Base-by-base conservation (phyloP, 2,797 vertebrate species). In the Brotula barbata region DNA sequence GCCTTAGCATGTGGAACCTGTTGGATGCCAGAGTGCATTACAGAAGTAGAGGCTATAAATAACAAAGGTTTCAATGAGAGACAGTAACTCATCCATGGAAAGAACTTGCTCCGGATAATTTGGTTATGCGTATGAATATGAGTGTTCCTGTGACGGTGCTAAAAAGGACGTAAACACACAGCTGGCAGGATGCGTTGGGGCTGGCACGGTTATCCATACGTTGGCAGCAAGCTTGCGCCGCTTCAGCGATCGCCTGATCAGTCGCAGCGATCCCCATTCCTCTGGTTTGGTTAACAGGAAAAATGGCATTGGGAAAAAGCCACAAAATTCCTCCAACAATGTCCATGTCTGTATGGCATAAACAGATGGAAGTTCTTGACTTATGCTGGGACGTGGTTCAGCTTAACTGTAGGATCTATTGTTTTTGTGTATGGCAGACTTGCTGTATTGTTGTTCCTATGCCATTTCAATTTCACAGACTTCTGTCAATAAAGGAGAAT, bases 291-390 rank as follows among this genome's bases (percentile, higher is more conserved):
- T 75, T 80, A 70, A 82, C 72, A 67, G 77, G 67, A 25, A 70
- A 78, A 81, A 75, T 45, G 64, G 66, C 59, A 77, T 72, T 76
- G 54, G 51, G 57, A 71, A 66, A 74, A 90, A 87, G 68, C 87
- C 88, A 44, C 87, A 88, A 70, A 85, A 88, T 90, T 90, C 84
- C 82, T 87, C 66, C 42, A 51, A 84, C 73, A 80, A 87, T 87
- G 87, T 67, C 70, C 77, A 47, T 67, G 80, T 77, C 75, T 83
- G 68, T 85, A 88, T 86, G 78, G 80, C 77, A 89, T 87, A 85
- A 90, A 88, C 90, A 88, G 88, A 90, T 87, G 85, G 82, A 28
- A 63, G 69, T 23, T 74, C 68, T 78, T 79, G 81, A 80, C 85
- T 50, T 34, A 4, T 25, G 61, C 53, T 45, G 59, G 25, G 42